Percentiles rank a stretch among this genome's conserved stretches.
phyloP scores from a whole-genome alignment of 2,888 invertebrate species.

The Slavum lentiscoides region DNA sequence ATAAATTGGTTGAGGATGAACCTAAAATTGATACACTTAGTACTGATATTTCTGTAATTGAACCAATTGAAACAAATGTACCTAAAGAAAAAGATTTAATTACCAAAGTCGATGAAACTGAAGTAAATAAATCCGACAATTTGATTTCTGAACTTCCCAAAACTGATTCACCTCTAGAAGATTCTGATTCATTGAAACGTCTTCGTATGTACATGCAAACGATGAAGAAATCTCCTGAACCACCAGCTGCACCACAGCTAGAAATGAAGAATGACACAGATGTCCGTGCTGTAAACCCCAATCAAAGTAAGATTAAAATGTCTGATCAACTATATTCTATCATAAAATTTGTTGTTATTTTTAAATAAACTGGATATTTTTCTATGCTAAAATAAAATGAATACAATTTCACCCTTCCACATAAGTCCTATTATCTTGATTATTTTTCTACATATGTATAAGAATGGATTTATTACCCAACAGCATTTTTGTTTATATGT shows the following conservation, averaged over 20 bases:
- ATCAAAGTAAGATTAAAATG: constrained; percentile 50
- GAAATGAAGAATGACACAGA: constrained; percentile 31
- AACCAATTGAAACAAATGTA: constrained; percentile 6
- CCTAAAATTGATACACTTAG: not conserved
- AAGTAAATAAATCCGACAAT: not conserved
- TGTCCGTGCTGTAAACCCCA: constrained; percentile 7
- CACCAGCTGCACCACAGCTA: not conserved
- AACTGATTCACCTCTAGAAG: constrained; percentile 31
- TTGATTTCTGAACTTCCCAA: constrained; percentile 13
- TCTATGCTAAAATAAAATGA: constrained; percentile 27
- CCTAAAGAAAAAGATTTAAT: constrained; percentile 2
- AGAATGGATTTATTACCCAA: not conserved
- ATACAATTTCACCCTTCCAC: constrained; percentile 32
- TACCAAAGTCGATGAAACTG: not conserved
- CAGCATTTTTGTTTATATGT: not conserved
- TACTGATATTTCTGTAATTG: not conserved
- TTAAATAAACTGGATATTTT: constrained; percentile 43
- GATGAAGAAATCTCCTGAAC: constrained; percentile 33
- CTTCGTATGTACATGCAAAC: constrained; percentile 41
- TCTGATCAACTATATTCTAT: constrained; percentile 38
- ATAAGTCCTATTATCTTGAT: constrained; percentile 32
- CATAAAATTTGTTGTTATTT: constrained; percentile 49
- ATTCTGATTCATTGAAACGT: constrained; percentile 48
- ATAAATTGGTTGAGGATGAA: not conserved
- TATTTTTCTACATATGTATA: not conserved